Conservation (phyloP, 1,140 invertebrate species). For the Drosophila sucinea region DNA sequence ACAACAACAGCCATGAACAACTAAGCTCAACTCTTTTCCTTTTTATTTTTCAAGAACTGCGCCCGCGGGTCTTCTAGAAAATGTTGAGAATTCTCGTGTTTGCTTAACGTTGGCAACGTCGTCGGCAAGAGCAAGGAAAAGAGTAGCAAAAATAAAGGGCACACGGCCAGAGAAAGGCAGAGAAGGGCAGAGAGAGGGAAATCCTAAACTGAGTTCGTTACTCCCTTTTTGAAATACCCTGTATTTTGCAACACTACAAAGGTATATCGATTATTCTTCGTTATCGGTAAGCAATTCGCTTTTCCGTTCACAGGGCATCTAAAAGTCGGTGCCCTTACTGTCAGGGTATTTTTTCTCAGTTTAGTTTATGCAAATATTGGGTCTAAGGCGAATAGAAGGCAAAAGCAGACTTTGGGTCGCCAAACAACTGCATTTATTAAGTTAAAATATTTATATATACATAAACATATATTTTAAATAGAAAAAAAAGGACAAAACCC, state of each 20-base stretch:
- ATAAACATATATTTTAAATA: conserved; percentile 16
- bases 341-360: neutral
- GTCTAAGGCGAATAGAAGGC: conserved; percentile 3
- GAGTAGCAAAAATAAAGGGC: conserved; percentile 7
- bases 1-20: neutral
- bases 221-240: neutral
- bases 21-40: conserved; percentile 6
- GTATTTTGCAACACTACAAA: neutral
- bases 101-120: conserved; percentile 4
- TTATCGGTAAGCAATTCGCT: no score
- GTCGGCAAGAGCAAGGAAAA: conserved; percentile 4
- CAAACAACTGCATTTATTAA: conserved; percentile 18
- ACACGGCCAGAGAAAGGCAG: neutral
- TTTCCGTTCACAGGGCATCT: neutral
- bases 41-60: neutral
- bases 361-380: conserved; percentile 21
- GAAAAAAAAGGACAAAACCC: neutral
- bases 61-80: conserved; percentile 17
- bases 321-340: neutral
- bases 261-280: neutral
- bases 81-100: conserved; percentile 10
- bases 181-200: neutral
- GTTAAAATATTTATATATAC: conserved; percentile 20
- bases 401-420: neutral
- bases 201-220: conserved; percentile 10